A percentile compares a stretch with the other conserved stretches of the same genome.
phyloP scores from a whole-genome alignment of 1,140 invertebrate species.

The Zaprionus ghesquierei region DNA sequence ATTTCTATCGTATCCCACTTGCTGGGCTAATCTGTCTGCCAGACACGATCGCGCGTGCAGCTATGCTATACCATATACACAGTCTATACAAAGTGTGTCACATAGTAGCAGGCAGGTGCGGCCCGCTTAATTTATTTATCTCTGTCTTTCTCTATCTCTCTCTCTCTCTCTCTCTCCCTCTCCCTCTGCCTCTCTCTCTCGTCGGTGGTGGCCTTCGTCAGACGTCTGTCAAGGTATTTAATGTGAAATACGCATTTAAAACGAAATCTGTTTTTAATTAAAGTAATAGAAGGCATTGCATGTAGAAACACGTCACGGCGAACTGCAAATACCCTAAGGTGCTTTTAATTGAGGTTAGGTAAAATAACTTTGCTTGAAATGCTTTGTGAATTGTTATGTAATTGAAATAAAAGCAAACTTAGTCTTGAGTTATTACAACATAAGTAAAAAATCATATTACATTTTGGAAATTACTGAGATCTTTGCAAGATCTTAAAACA shows the following conservation, averaged over 20 bases:
- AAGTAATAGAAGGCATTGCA: background rate
- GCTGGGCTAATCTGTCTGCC: background rate
- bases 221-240: conserved; percentile 3
- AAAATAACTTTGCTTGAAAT: background rate
- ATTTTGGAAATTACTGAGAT: no score
- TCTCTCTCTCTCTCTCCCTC: background rate
- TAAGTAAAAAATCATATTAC: no score
- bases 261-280: conserved; percentile 24
- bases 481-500: no score
- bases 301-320: background rate
- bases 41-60: background rate
- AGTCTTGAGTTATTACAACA: no score
- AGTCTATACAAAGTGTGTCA: background rate
- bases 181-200: background rate
- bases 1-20: background rate
- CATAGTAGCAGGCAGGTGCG: background rate
- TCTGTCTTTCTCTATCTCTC: background rate
- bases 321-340: background rate
- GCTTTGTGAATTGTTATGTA: no score
- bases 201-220: background rate
- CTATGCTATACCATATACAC: no score
- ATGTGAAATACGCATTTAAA: conserved; percentile 1
- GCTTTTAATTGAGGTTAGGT: background rate
- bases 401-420: no score
- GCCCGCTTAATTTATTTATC: background rate